A percentile compares a stretch with the other conserved stretches of the same genome.
These are phyloP conservation scores for Augiades crinisus DNA, from an alignment of 2,888 invertebrate species.

Conservation along the genomic window DNA sequence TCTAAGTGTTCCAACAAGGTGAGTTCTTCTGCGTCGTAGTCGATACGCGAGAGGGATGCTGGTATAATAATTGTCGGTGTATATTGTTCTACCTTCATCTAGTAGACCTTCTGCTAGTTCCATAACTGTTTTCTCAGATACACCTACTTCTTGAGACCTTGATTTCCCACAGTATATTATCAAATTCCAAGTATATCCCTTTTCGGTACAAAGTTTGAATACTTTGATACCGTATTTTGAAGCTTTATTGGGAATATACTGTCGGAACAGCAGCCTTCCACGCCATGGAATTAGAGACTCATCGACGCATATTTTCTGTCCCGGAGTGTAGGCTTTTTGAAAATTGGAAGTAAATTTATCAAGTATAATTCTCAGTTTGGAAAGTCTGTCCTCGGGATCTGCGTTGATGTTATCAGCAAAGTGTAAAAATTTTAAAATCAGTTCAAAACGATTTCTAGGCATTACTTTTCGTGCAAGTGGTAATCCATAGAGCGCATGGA, in stretches of 20 bases:
- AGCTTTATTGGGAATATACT: not conserved
- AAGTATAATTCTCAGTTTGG: not conserved
- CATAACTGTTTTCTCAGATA: too few relatives aligned
- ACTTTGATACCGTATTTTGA: not conserved
- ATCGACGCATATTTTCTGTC: not conserved
- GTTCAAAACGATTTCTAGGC: not conserved
- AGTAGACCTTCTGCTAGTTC: too few relatives aligned
- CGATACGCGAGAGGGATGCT: not conserved
- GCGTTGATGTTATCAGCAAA: not conserved
- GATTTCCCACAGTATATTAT: too few relatives aligned
- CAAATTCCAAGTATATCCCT: too few relatives aligned
- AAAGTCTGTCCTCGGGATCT: not conserved
- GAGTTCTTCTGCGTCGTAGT: too few relatives aligned
- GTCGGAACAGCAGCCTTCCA: not conserved
- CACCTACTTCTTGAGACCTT: too few relatives aligned
- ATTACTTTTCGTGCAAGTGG: not conserved
- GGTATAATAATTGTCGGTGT: conserved; percentile 8
- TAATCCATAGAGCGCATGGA: not conserved
- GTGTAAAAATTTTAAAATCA: not conserved
- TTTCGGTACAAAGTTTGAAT: not conserved
- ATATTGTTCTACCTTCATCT: too few relatives aligned
- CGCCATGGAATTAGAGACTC: not conserved
- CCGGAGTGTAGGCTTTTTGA: not conserved
- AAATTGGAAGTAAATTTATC: not conserved
- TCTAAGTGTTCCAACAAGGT: too few relatives aligned